Evolutionary conservation across 2,888 invertebrate species (phyloP), one percentile per base, ranked within the genome.

Genomic region (Pteria penguin): DNA sequence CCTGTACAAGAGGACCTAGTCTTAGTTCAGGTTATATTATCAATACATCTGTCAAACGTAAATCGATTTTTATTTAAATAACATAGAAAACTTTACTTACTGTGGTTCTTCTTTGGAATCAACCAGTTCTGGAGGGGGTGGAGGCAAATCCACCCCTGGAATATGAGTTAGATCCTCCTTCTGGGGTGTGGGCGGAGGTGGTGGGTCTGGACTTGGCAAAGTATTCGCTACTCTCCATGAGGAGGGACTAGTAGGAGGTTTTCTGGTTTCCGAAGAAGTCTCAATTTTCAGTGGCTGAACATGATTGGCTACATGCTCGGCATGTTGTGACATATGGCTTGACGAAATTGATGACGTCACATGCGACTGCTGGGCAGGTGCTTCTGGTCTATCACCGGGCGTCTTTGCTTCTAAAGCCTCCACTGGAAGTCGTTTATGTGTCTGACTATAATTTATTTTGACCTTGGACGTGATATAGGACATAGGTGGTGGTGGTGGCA

Each of bases 341-440:
- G 62, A 33, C 61, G 57, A 54, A 36, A 31, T 61, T 61, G 31
- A 52, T 57, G 75, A n/a, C 57, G 63, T 58, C 11, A 65, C 32
- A 31, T 57, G 63, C 29, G 67, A 67, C 32, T 72, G 58, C 22
- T 73, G 57, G 22, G 80, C 36, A 4, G 78, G 58, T 52, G 84
- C 75, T 24, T 78, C 36, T 1, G 72, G 55, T 33, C 78, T 79
- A 8, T 14, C 45, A 29, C 65, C 67, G 0, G 86, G 82, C 3
- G 84, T 80, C 5, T 84, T 83, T 2, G 88, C 87, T 70, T 89
- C 87, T 32, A 87, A 82, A 11, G 86, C 82, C 29, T 83, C 75
- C 45, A 81, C 80, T 3, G 85, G 87, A 61, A 85, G 84, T 29
- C 84, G 86, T 78, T 84, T 87, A 71, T 81, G 86, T 1, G 87